phyloP scores from a whole-genome alignment of 2,113 vertebrate species.

The Arvicanthis niloticus region DNA sequence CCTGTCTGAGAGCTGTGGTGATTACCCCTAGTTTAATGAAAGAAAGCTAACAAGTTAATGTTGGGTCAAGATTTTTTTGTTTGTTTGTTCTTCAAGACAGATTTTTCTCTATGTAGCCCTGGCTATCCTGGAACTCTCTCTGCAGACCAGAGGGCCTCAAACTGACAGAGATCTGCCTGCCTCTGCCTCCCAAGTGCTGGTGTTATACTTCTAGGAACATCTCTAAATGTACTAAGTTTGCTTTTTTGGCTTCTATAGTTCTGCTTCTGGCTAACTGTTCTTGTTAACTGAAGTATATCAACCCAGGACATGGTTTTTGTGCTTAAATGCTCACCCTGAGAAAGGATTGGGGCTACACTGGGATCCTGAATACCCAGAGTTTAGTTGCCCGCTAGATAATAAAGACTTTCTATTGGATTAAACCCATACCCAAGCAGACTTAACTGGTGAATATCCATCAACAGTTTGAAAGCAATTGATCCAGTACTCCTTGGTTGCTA shows the following conservation, averaged over 20 bases:
- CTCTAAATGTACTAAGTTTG: not conserved
- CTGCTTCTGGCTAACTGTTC: not conserved
- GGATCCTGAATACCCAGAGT: not conserved
- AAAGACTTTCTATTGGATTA: not conserved
- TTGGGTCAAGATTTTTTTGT: not conserved
- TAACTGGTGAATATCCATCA: not conserved
- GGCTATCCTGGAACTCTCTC: not conserved
- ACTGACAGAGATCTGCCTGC: not conserved
- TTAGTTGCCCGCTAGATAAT: not conserved
- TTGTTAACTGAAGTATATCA: not conserved
- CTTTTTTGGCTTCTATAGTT: not conserved
- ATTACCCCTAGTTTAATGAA: not conserved
- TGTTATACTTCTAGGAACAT: not conserved
- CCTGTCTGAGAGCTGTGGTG: not conserved
- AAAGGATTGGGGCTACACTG: not conserved
- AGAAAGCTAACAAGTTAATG: not conserved
- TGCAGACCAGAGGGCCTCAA: not conserved
- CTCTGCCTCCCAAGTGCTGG: not conserved
- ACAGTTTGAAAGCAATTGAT: not conserved
- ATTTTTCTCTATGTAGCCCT: not conserved
- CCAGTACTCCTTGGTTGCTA: not conserved
- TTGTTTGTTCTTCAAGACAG: not conserved
- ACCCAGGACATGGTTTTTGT: not conserved
- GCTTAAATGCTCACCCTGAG: not conserved
- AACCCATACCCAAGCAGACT: not conserved